phyloP scores from a whole-genome alignment of 2,888 invertebrate species.

The Panzeria rudis region DNA sequence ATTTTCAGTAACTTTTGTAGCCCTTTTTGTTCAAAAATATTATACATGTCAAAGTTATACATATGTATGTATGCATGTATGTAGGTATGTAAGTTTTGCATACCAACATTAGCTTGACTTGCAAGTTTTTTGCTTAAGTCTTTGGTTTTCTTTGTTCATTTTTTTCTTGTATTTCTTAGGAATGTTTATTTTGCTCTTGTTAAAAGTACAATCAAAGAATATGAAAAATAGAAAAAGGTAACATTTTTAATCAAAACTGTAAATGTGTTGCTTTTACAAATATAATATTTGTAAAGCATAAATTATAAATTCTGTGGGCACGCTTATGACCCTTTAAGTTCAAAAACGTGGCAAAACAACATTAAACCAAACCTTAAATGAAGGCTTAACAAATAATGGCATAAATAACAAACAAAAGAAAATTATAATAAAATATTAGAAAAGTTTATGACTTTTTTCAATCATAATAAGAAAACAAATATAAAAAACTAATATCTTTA shows the following conservation, averaged over 20 bases:
- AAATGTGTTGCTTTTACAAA: constrained; percentile 41
- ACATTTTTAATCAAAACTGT: constrained; percentile 49
- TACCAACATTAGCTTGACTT: neutral
- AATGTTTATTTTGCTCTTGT: constrained; percentile 42
- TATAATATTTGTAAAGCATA: constrained; percentile 60
- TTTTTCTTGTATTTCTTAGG: neutral
- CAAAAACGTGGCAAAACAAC: constrained; percentile 79
- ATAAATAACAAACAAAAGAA: constrained; percentile 39
- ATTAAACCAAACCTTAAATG: constrained; percentile 70
- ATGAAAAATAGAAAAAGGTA: neutral
- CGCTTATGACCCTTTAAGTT: constrained; percentile 82
- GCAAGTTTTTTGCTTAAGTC: constrained; percentile 68
- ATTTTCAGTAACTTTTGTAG: neutral
- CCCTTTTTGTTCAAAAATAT: neutral
- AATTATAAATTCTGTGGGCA: constrained; percentile 74
- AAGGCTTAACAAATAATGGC: constrained; percentile 35
- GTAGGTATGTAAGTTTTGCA: neutral
- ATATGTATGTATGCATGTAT: neutral
- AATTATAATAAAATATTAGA: constrained; percentile 43
- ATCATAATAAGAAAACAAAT: constrained; percentile 8
- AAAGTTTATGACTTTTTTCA: constrained; percentile 19
- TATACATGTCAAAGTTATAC: neutral
- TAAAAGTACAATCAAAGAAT: constrained; percentile 48
- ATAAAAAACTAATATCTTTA: constrained; percentile 21
- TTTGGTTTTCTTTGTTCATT: constrained; percentile 37